Evolutionary conservation across 2,888 invertebrate species (phyloP).

Genomic region (Melolontha melolontha): DNA sequence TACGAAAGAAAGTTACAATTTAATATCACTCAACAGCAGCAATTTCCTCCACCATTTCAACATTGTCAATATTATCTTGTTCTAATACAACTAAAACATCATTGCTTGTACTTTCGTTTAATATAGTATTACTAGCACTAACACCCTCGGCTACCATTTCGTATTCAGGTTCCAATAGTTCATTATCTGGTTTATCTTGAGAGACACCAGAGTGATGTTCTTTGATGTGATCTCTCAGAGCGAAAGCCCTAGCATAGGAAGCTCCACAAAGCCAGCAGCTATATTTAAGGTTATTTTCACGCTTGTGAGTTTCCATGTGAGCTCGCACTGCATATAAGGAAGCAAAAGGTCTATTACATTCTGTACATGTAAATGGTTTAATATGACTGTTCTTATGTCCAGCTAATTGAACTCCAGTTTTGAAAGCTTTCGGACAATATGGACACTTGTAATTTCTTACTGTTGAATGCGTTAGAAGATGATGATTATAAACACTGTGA

Average conservation of each 20-base stretch:
- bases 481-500: slow-evolving; percentile 83
- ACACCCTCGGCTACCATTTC: slow-evolving; percentile 45
- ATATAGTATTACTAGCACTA: slow-evolving; percentile 43
- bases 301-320: slow-evolving; percentile 80
- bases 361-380: slow-evolving; percentile 82
- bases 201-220: slow-evolving; percentile 68
- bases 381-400: slow-evolving; percentile 86
- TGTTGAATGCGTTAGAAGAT: slow-evolving; percentile 79
- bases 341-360: slow-evolving; percentile 83
- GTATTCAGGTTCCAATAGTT: slow-evolving; percentile 40
- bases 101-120: slow-evolving; percentile 41
- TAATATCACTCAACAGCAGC: slow-evolving; percentile 29
- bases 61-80: slow-evolving; percentile 42
- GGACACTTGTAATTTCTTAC: slow-evolving; percentile 83
- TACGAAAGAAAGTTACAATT: background rate
- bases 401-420: slow-evolving; percentile 82
- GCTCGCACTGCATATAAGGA: slow-evolving; percentile 81
- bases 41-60: slow-evolving; percentile 46
- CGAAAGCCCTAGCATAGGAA: slow-evolving; percentile 80
- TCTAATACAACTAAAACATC: slow-evolving; percentile 42
- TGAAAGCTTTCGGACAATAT: slow-evolving; percentile 82
- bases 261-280: slow-evolving; percentile 80
- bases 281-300: slow-evolving; percentile 77
- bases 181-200: slow-evolving; percentile 34
- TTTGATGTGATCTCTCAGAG: slow-evolving; percentile 79